Base-by-base conservation (phyloP, 2,888 invertebrate genomes). In the Cheilosia pagana region DNA sequence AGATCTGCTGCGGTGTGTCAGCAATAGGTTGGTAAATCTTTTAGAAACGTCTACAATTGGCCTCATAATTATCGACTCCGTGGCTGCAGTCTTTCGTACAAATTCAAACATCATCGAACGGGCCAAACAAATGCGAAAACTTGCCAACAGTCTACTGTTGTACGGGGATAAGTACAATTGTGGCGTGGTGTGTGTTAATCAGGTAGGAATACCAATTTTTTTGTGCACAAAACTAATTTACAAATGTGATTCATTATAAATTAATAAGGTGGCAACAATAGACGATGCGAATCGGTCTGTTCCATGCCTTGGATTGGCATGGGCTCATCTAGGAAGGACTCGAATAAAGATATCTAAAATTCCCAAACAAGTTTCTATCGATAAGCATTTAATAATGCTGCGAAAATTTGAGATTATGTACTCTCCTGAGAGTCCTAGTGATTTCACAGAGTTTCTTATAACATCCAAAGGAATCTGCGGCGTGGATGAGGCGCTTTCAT, bases 51-150 rank as follows among this genome's bases (percentile, higher is more conserved):
- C 92, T 12, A 91, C 92, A 71, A 93, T 95, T 85, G 94, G 94
- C 5, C 90, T 96, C 53, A 91, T 96, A 72, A 90, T 96, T 10
- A 93, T 96, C 19, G 96, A 96, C 90, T 96, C 96, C 0, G 94
- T 96, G 79, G 95, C 96, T 10, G 96, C 95, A 1, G 91, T 95
- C 39, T 96, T 95, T 90, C 92, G 95, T 39, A 93, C 93, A 55
- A 92, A 93, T 65, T 91, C 92, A n/a, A 91, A 92, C 87, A 92
- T 92, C 76, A 88, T 89, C 1, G 87, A 89, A 25, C 92, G 95
- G 87, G 93, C 94, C 1, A 92, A 92, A 52, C 93, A 94, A 81
- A 92, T 95, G 88, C 92, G 94, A 74, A 90, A 90, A 72, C 90
- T 96, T 86, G 94, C 94, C 0, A 90, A 92, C 45, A 91, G 92